Conservation (phyloP, 2,113 vertebrate species). For the Sebastes schlegelii region DNA sequence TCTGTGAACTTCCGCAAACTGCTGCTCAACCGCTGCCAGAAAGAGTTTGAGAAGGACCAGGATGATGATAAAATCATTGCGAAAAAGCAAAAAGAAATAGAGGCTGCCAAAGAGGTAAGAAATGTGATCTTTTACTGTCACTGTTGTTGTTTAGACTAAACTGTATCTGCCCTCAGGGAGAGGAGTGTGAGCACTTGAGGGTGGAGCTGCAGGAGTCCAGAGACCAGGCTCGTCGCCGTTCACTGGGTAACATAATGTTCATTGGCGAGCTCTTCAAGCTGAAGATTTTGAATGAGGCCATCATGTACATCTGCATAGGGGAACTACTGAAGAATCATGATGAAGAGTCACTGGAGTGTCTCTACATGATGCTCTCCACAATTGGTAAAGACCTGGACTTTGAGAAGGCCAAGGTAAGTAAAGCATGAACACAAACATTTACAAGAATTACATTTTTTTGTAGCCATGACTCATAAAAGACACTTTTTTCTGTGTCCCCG, state of each 20-base stretch:
- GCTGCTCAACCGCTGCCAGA: conserved; percentile 98
- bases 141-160: background rate
- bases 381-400: conserved; percentile 99
- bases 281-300: conserved; percentile 98
- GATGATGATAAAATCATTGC: conserved; percentile 88
- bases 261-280: conserved; percentile 98
- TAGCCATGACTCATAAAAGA: background rate
- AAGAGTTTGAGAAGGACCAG: conserved; percentile 98
- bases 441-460: background rate
- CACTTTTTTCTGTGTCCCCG: background rate
- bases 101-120: conserved; percentile 85
- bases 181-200: conserved; percentile 91
- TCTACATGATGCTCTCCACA: conserved; percentile 95
- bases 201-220: conserved; percentile 90
- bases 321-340: conserved; percentile 99
- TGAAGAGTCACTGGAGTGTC: conserved; percentile 96
- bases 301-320: conserved; percentile 98
- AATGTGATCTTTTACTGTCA: conserved; percentile 13
- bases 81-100: conserved; percentile 96
- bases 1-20: conserved; percentile 97
- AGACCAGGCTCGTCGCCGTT: conserved; percentile 93
- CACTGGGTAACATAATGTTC: conserved; percentile 97
- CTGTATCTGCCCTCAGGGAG: conserved; percentile 71
- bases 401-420: conserved; percentile 92
- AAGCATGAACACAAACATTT: background rate